Conservation (phyloP, 2,888 invertebrate species). For the Agriopis aurantiaria region DNA sequence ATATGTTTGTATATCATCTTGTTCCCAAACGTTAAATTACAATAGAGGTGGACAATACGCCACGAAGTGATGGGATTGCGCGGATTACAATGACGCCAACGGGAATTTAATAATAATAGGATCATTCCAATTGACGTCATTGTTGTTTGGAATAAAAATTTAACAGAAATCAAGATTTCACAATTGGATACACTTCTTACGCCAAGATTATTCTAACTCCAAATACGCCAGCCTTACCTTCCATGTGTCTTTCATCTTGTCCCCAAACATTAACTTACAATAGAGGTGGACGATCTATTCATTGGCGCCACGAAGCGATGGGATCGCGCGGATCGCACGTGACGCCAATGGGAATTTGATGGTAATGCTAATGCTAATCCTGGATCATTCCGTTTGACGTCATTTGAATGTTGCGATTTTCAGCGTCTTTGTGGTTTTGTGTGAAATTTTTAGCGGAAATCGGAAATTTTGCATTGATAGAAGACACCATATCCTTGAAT, state of each 20-base stretch:
- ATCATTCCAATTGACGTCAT: too few relatives aligned
- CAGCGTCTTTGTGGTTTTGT: slow-evolving; percentile 35
- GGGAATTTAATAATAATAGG: too few relatives aligned
- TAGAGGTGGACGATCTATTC: slow-evolving; percentile 86
- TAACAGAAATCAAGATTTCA: background rate
- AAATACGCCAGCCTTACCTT: background rate
- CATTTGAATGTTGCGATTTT: slow-evolving; percentile 42
- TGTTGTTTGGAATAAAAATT: too few relatives aligned
- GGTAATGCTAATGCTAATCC: slow-evolving; percentile 56
- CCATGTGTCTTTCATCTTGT: slow-evolving; percentile 62
- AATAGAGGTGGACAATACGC: slow-evolving; percentile 85
- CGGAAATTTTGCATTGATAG: background rate
- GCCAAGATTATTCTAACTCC: too few relatives aligned
- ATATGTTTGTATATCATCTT: slow-evolving; percentile 57
- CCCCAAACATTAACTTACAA: slow-evolving; percentile 84
- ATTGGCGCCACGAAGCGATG: slow-evolving; percentile 78
- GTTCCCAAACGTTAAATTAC: slow-evolving; percentile 82
- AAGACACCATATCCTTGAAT: background rate
- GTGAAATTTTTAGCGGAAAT: slow-evolving; percentile 21
- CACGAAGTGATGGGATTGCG: slow-evolving; percentile 68
- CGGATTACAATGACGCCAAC: too few relatives aligned
- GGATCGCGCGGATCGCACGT: slow-evolving; percentile 71
- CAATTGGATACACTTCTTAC: too few relatives aligned
- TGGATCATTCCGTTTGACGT: slow-evolving; percentile 49
- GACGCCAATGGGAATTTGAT: slow-evolving; percentile 74